These are phyloP conservation scores for Schlechtendalia chinensis DNA, from an alignment of 1,140 invertebrate species.

Conservation along the genomic window DNA sequence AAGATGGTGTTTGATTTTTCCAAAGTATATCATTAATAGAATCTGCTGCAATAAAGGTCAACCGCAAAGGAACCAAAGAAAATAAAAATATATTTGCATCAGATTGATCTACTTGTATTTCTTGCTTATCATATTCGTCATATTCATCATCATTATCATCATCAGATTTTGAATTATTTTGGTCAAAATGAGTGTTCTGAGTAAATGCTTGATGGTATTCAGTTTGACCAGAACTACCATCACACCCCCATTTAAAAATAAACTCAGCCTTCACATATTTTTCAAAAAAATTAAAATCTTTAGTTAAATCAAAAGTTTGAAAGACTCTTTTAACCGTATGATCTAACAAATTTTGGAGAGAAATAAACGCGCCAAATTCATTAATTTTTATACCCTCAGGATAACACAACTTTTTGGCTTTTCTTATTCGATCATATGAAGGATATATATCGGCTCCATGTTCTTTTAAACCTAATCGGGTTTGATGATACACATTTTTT, in stretches of 20 bases:
- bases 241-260: constrained; percentile 55
- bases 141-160: not conserved
- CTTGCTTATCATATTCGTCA: not conserved
- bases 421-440: constrained; percentile 31
- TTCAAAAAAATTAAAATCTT: constrained; percentile 10
- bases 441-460: constrained; percentile 4
- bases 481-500: constrained; percentile 3
- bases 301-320: constrained; percentile 3
- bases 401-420: constrained; percentile 31
- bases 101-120: constrained; percentile 9
- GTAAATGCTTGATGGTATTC: constrained; percentile 55
- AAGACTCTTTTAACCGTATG: constrained; percentile 13
- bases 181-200: too few species aligned
- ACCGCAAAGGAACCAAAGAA: constrained; percentile 54
- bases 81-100: constrained; percentile 54
- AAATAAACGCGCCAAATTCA: not conserved
- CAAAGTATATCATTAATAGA: constrained; percentile 53
- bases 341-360: constrained; percentile 16
- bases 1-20: constrained; percentile 55
- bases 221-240: constrained; percentile 54
- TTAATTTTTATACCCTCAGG: constrained; percentile 18
- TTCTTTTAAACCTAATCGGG: constrained; percentile 45
- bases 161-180: constrained; percentile 10
- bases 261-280: constrained; percentile 18
- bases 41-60: constrained; percentile 46